These are phyloP conservation scores for Tortrix viridana DNA, from an alignment of 2,888 invertebrate species.

Conservation along the genomic window DNA sequence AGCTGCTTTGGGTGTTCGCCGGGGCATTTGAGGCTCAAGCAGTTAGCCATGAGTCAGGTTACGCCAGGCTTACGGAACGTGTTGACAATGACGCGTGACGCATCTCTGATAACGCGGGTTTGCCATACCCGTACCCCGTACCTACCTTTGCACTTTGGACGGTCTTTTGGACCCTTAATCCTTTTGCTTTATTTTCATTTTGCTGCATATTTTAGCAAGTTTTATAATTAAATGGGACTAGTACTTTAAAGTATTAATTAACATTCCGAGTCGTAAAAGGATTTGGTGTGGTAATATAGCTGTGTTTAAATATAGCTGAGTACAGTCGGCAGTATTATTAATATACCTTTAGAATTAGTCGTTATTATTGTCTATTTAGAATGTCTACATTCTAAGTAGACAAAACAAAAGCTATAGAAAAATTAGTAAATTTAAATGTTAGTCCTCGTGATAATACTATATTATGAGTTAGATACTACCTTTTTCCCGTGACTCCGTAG, in stretches of 20 bases:
- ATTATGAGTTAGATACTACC: too few relatives aligned
- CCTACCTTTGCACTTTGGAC: not conserved
- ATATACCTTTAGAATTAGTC: too few relatives aligned
- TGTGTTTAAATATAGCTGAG: not conserved
- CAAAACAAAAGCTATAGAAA: too few relatives aligned
- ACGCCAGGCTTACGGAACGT: slow-evolving; percentile 8
- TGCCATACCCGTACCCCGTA: slow-evolving; percentile 4
- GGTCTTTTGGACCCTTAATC: too few relatives aligned
- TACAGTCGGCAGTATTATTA: not conserved
- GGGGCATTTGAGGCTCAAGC: slow-evolving; percentile 6
- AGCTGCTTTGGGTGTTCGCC: slow-evolving; percentile 13
- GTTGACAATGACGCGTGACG: slow-evolving; percentile 31
- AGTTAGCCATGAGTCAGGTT: slow-evolving; percentile 22
- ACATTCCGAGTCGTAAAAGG: slow-evolving; percentile 18
- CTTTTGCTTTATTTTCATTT: slow-evolving; percentile 3
- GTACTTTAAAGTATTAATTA: slow-evolving; percentile 7
- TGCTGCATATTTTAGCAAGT: slow-evolving; percentile 2
- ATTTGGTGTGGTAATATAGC: slow-evolving; percentile 5
- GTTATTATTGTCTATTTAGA: too few relatives aligned
- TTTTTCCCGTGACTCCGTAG: too few relatives aligned
- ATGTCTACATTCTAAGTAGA: too few relatives aligned
- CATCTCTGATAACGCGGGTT: slow-evolving; percentile 31
- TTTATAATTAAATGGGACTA: not conserved
- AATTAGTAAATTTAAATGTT: too few relatives aligned
- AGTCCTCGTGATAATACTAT: too few relatives aligned